These are phyloP conservation scores for Lamellibrachia satsuma DNA, from an alignment of 2,888 invertebrate genomes.

Conservation along the genomic window DNA sequence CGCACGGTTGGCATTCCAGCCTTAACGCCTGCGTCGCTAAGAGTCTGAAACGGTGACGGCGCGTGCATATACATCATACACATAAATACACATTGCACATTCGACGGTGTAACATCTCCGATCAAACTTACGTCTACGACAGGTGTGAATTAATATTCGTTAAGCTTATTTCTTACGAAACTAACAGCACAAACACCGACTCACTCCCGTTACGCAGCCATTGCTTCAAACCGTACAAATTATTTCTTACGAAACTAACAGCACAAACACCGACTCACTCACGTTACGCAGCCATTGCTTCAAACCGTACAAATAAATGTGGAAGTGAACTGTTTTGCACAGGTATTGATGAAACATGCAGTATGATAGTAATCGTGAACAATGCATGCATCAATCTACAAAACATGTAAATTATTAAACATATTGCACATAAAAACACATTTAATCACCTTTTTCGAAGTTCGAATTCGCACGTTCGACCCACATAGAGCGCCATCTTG, in stretches of 20 bases:
- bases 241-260: background rate
- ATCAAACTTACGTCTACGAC: background rate
- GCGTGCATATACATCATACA: background rate
- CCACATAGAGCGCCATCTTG: no score
- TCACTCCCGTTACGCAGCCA: background rate
- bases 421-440: no score
- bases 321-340: background rate
- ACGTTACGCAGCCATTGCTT: background rate
- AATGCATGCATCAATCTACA: no score
- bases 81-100: background rate
- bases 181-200: background rate
- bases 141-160: background rate
- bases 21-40: background rate
- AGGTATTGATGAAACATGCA: background rate
- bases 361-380: no score
- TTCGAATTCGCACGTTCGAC: no score
- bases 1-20: background rate
- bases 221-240: background rate
- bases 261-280: background rate
- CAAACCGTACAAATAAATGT: background rate
- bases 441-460: no score
- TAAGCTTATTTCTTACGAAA: background rate
- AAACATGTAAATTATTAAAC: no score
- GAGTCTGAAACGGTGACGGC: background rate
- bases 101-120: background rate